Percentiles rank a stretch among this genome's conserved stretches.
Conservation (phyloP, 1,140 invertebrate species). For the Neocloeon triangulifer region DNA sequence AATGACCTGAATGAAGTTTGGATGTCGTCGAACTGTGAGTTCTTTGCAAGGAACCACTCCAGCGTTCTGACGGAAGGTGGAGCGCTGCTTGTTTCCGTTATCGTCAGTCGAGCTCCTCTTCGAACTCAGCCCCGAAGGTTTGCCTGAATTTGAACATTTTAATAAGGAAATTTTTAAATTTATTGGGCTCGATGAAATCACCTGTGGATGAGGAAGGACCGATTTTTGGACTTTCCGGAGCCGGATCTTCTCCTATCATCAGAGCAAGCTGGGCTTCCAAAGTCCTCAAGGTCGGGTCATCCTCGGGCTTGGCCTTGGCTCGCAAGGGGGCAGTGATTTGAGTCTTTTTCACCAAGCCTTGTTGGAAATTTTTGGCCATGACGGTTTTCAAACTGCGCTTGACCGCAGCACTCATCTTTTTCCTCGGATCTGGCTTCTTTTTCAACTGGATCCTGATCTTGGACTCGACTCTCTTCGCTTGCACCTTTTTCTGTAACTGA, state of each 20-base stretch:
- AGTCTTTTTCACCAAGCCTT: conserved; percentile 5
- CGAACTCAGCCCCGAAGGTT: conserved; percentile 5
- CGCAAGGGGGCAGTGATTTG: not conserved
- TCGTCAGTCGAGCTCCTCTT: conserved; percentile 10
- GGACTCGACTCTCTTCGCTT: conserved; percentile 1
- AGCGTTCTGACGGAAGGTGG: conserved; percentile 16
- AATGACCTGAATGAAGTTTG: conserved; percentile 37
- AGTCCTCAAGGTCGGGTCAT: conserved; percentile 3
- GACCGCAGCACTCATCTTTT: conserved; percentile 6
- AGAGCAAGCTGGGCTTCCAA: conserved; percentile 11
- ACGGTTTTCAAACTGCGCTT: conserved; percentile 7
- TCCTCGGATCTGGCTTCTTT: not conserved
- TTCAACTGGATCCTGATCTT: not conserved
- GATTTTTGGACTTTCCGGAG: not conserved
- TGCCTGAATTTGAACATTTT: conserved; percentile 10
- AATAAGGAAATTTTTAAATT: conserved; percentile 1
- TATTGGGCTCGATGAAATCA: conserved; percentile 1
- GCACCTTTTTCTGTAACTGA: not conserved
- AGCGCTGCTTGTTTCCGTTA: conserved; percentile 12
- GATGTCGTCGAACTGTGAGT: conserved; percentile 31
- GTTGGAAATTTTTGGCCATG: conserved; percentile 9
- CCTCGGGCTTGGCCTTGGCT: conserved; percentile 6
- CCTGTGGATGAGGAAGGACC: conserved; percentile 1
- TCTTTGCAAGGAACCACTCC: conserved; percentile 25
- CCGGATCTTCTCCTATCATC: conserved; percentile 16